These are phyloP conservation scores for Drosophila imparisetae DNA, from an alignment of 2,888 invertebrate genomes.

Conservation along the genomic window DNA sequence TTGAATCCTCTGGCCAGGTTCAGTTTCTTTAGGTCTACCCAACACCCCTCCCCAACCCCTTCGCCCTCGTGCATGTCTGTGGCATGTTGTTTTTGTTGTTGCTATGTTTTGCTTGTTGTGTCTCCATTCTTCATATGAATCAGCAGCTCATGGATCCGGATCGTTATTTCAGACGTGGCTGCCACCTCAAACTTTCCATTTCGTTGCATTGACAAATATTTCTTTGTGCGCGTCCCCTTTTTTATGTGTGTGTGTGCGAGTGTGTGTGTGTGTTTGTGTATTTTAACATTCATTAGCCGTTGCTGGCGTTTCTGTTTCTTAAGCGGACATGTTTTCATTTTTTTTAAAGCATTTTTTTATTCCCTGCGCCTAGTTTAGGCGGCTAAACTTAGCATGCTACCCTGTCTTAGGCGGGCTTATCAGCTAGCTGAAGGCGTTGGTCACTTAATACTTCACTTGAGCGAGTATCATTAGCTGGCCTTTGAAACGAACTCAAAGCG, in stretches of 20 bases:
- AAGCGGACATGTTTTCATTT: conserved; percentile 19
- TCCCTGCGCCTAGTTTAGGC: conserved; percentile 21
- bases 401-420: not conserved
- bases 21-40: conserved; percentile 35
- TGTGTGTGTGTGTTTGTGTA: conserved; percentile 9
- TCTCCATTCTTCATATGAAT: conserved; percentile 24
- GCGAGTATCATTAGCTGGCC: not conserved
- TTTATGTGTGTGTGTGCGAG: not conserved
- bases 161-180: conserved; percentile 47
- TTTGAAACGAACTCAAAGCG: not conserved
- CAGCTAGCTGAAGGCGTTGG: not conserved
- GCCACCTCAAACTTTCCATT: conserved; percentile 72
- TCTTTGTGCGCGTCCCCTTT: conserved; percentile 44
- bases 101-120: conserved; percentile 26
- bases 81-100: not conserved
- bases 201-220: conserved; percentile 74
- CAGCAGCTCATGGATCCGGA: conserved; percentile 13
- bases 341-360: not conserved
- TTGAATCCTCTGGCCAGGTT: conserved; percentile 28
- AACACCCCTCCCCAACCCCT: not conserved
- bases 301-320: conserved; percentile 24
- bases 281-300: conserved; percentile 74
- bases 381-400: conserved; percentile 3
- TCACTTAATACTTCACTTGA: not conserved
- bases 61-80: not conserved